Conservation (phyloP, 2,113 vertebrate genomes). For the Callionymus lyra region DNA sequence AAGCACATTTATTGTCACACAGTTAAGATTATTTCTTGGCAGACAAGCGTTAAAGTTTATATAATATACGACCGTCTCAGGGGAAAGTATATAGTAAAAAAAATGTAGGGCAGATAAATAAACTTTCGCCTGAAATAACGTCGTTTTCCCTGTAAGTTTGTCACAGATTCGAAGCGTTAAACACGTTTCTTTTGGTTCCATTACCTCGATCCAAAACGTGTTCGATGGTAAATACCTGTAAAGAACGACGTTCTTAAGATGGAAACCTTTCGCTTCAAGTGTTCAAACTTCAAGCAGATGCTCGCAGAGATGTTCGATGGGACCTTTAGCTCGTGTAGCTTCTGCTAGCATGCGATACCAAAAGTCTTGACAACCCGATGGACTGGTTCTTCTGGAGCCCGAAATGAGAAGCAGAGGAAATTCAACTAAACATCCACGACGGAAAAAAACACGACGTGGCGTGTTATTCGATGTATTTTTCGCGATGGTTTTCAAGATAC, state of each 20-base stretch:
- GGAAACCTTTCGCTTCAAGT: too few species aligned
- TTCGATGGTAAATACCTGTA: neutral
- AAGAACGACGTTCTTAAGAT: too few species aligned
- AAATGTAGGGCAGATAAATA: neutral
- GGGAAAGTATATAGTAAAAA: neutral
- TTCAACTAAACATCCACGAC: neutral
- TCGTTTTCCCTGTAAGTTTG: neutral
- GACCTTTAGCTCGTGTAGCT: slow-evolving; percentile 46
- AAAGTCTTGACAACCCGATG: slow-evolving; percentile 45
- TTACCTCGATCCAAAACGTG: neutral
- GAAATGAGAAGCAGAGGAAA: neutral
- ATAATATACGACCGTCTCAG: neutral
- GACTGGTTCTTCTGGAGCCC: slow-evolving; percentile 38
- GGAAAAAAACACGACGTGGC: too few species aligned
- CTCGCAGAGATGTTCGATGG: slow-evolving; percentile 24
- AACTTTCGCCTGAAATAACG: slow-evolving; percentile 2
- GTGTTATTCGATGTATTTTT: too few species aligned
- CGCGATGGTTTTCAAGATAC: too few species aligned
- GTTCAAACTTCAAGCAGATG: slow-evolving; percentile 12
- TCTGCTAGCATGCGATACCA: slow-evolving; percentile 32
- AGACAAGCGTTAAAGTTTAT: neutral
- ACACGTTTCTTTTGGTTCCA: neutral
- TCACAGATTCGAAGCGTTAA: too few species aligned
- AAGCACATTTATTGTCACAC: neutral
- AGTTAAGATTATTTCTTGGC: neutral